Base-by-base conservation (phyloP, 1,140 invertebrate genomes). In the Pogonomyrmex barbatus region DNA sequence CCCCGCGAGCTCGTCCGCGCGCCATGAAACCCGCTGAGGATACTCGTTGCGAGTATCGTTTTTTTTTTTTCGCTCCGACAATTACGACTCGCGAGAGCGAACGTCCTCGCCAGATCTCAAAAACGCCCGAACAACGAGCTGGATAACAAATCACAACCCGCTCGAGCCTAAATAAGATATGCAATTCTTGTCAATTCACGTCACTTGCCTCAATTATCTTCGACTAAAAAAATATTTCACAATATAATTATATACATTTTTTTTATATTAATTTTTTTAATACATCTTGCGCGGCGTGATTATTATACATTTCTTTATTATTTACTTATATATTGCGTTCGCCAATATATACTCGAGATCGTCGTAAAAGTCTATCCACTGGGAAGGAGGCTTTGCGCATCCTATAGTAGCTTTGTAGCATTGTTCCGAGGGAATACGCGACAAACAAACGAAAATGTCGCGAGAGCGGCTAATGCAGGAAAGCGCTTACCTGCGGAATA, bases 61-160 rank as follows among this genome's bases (percentile, higher is more conserved):
- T 24, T 62, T 89, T 92, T 67, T 90, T 78, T 90, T 83, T 88
- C 58, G 56, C 79, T 79, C 63, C 62, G 30, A 54, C 50, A 39
- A 65, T 70, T 85, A 70, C 81, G 71, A 63, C 50, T 65, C 33
- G 54, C 42, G 4, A 45, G 30, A 36, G 30, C 9, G 68, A 62
- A 71, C 39, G 52, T 24, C 45, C 17, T 8, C 17, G 30, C 17
- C 24, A 39, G 42, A 8, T 10, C 30, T 54, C 54, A 83, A 75
- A 81, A 75, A 83, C 30, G 6, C 42, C 17, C 54, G 2, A 36
- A 36, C 14, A 17, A n/a, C 56, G 14, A 6, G 39, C 33, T 8
- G 47, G 8, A n/a, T 45, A 42, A 68, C 6, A 9, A 45, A 58
- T 42, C 39, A 36, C 30, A n/a, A 54, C 24, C 3, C 52, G 12